Base-by-base conservation (phyloP, 2,888 invertebrate species). In the Leptopilina drosophilae region DNA sequence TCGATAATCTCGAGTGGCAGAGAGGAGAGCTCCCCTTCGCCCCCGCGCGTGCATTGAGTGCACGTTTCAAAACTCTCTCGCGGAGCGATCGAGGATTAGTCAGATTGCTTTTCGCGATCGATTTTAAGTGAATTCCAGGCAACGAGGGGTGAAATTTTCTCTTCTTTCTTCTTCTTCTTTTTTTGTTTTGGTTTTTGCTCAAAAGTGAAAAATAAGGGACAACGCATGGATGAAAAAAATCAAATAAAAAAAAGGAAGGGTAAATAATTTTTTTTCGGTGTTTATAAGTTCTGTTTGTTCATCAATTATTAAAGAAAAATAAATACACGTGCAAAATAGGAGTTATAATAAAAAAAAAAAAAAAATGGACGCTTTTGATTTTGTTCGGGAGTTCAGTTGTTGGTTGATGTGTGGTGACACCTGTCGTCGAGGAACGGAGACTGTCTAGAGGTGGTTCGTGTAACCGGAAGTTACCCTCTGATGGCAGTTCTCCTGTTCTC, bases 341-440 rank as follows among this genome's bases (percentile, higher is more conserved):
- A 53, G 49, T 49, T 33, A 42, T 42, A 8, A 42, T 42, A 42
- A 8, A 42, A 7, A 33, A 33, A 33, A 33, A 5, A 33, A 33
- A 33, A 33, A 69, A 77, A 76, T 75, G 65, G 75, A 78, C 80
- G 80, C 20, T 73, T 79, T 69, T 80, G 75, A 67, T 82, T 33
- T 80, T 73, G 73, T 76, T 59, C 85, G 84, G 83, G 85, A 85
- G 88, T 88, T 87, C 82, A 85, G 86, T 89, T 89, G 88, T 88
- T 88, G 87, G 88, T 89, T 89, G 89, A 87, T 89, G 85, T 88
- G 90, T 89, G 88, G 90, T 90, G 89, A 90, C 90, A 89, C 87
- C 89, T 89, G 87, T 84, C 85, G 88, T 84, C 85, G 84, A 85
- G 81, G 84, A 83, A 86, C 81, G 84, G 88, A 88, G 87, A 85